phyloP scores from a whole-genome alignment of 1,140 invertebrate genomes.

The Stratiolaelaps scimitus region DNA sequence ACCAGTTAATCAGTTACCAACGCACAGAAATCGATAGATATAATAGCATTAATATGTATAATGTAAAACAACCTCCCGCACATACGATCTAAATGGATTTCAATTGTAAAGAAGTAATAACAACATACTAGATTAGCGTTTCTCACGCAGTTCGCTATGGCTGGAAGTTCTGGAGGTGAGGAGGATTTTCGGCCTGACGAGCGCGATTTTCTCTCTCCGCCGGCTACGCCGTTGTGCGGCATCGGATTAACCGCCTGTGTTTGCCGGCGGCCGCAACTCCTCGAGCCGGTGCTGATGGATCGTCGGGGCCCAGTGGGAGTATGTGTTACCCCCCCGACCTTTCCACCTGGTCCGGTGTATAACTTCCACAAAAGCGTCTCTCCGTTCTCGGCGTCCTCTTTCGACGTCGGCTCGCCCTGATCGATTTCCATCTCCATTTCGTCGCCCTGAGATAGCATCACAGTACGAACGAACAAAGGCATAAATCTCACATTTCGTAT shows the following conservation, averaged over 20 bases:
- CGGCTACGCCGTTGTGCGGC: not conserved
- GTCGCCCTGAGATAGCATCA: not conserved
- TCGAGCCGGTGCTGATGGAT: constrained; percentile 17
- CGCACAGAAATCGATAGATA: not conserved
- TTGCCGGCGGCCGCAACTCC: not conserved
- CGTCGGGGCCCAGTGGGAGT: not conserved
- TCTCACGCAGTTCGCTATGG: not conserved
- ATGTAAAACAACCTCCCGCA: too few species aligned
- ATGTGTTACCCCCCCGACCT: too few species aligned
- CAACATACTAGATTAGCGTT: not conserved
- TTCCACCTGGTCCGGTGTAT: not conserved
- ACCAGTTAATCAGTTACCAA: too few species aligned
- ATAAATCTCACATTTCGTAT: not conserved
- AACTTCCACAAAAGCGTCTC: constrained; percentile 17
- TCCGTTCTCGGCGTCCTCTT: not conserved
- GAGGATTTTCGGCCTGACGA: constrained; percentile 11
- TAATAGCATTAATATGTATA: too few species aligned
- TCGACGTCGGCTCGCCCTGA: constrained; percentile 16
- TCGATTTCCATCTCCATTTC: constrained; percentile 23
- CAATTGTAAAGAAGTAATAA: not conserved
- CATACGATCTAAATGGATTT: too few species aligned
- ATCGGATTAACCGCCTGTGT: constrained; percentile 20
- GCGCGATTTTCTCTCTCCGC: constrained; percentile 2
- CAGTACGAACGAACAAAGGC: not conserved
- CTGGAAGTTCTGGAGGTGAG: constrained; percentile 1